Base-by-base conservation (phyloP, 2,797 vertebrate genomes). In the Zonotrichia albicollis region DNA sequence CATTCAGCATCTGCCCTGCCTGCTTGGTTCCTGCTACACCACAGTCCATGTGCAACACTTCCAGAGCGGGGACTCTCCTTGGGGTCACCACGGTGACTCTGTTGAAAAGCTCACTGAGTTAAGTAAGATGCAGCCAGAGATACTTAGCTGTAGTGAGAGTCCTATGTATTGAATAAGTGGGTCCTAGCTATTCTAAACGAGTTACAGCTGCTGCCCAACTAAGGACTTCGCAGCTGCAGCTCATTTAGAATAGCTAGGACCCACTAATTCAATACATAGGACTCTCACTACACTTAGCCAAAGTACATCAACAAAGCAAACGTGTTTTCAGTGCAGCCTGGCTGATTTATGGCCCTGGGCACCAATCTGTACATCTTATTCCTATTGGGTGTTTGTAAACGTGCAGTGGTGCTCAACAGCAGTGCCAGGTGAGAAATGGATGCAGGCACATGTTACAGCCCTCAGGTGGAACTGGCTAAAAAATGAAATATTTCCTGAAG, bases 221-320 rank as follows among this genome's bases (percentile, higher is more conserved):
- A 36, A 36, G 36, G 36, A 36, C 36, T 36, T 36, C 36, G 36
- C 36, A 36, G 36, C 36, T 36, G 36, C 36, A 36, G 36, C 36
- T 36, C 36, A 36, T 36, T 36, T 36, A 36, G 36, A 36, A 36
- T 36, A 36, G 36, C 36, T 36, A 36, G 36, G 36, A 36, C 36
- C 36, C 36, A 36, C 36, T 36, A 36, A 36, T 36, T 36, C 36
- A 36, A 36, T 36, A 36, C 36, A 36, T 36, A 36, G 36, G 36
- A 36, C 36, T 36, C 36, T 36, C 36, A 36, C 36, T 36, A 36
- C 36, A 36, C 36, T 36, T 40, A 80, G 36, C 46, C 3, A 1
- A 76, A 89, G 50, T 5, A 8, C 79, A 85, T 90, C 72, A 89
- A 78, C 65, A 89, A 89, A 84, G 62, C 58, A 94, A 93, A 82